Evolutionary conservation across 1,140 invertebrate genomes (phyloP).

Genomic region (Branchinecta lynchi): DNA sequence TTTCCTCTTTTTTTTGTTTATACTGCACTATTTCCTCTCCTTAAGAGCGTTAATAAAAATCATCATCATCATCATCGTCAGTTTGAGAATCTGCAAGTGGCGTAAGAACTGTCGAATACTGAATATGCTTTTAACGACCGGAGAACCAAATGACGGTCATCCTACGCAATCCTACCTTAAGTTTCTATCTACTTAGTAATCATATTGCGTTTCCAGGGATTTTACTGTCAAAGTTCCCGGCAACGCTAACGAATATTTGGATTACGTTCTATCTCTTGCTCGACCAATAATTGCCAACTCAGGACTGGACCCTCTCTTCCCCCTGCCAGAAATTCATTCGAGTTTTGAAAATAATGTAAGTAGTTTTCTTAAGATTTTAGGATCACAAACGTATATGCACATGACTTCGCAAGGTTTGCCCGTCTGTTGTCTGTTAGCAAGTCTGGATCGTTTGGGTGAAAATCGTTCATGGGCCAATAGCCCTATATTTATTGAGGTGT

Average conservation of each 20-base stretch:
- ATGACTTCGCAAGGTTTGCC: too few species aligned
- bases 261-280: neutral
- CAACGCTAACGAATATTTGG: neutral
- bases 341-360: neutral
- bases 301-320: neutral
- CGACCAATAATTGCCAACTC: constrained; percentile 1
- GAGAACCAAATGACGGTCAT: neutral
- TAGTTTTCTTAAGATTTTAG: too few species aligned
- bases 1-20: too few species aligned
- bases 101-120: neutral
- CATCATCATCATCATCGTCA: too few species aligned
- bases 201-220: neutral
- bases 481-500: too few species aligned
- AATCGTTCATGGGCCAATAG: too few species aligned
- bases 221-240: neutral
- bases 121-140: neutral
- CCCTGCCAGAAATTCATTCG: neutral
- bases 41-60: too few species aligned
- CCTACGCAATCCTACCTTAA: neutral
- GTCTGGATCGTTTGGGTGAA: too few species aligned
- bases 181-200: neutral
- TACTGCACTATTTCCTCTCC: too few species aligned
- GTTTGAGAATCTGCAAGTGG: neutral
- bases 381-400: too few species aligned
- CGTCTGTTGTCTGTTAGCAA: too few species aligned